Percentiles rank a stretch among this genome's conserved stretches.
phyloP scores from a whole-genome alignment of 2,888 invertebrate genomes.

The Uropetala carovei region DNA sequence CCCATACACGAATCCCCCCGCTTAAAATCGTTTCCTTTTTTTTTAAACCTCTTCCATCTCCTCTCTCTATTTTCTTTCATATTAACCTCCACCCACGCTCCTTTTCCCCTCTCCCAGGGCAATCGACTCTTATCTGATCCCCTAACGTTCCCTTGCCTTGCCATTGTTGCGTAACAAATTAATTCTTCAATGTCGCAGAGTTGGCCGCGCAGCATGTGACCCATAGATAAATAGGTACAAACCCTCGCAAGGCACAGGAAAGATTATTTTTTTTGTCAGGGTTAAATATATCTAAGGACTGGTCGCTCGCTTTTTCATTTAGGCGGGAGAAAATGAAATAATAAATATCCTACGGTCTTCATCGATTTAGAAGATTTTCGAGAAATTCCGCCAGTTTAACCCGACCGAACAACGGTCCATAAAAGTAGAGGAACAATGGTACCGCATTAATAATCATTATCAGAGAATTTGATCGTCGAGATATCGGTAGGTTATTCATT shows the following conservation, averaged over 20 bases:
- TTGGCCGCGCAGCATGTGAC: neutral
- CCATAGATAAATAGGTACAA: neutral
- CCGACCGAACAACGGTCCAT: neutral
- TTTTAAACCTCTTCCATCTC: neutral
- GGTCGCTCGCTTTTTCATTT: neutral
- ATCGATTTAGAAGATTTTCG: neutral
- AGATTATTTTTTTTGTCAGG: too few relatives aligned
- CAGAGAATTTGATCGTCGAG: neutral
- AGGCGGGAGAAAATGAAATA: neutral
- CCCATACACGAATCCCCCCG: neutral
- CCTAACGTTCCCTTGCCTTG: constrained; percentile 1
- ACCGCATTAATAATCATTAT: neutral
- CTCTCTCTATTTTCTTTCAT: neutral
- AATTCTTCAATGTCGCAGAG: constrained; percentile 39
- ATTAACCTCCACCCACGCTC: neutral
- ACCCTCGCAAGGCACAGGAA: neutral
- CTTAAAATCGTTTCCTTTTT: neutral
- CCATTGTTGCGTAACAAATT: constrained; percentile 57
- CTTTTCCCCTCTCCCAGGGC: neutral
- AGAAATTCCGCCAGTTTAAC: neutral
- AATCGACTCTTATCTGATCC: constrained; percentile 42
- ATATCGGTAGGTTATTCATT: constrained; percentile 29
- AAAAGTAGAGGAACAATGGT: constrained; percentile 22
- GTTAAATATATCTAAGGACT: neutral
- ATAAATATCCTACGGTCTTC: neutral